Conservation (phyloP, 2,113 vertebrate genomes). For the Bubo bubo region DNA sequence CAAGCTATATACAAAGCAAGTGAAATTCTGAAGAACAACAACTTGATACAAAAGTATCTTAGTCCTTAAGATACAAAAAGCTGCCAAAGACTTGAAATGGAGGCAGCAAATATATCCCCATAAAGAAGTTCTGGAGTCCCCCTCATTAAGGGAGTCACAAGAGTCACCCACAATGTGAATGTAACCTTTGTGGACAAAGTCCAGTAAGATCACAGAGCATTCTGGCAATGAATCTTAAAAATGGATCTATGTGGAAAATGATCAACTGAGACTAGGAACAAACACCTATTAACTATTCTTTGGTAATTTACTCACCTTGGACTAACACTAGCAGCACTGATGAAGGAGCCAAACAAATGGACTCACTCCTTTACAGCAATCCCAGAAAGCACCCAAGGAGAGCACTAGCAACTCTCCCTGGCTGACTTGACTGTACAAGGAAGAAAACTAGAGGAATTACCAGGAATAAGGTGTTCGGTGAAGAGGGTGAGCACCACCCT, state of each 20-base stretch:
- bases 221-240: neutral
- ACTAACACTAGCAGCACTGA: neutral
- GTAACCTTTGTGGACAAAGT: neutral
- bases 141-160: neutral
- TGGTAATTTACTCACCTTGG: slow-evolving; percentile 3
- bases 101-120: slow-evolving; percentile 19
- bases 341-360: neutral
- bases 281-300: slow-evolving; percentile 16
- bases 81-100: neutral
- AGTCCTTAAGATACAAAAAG: neutral
- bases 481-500: neutral
- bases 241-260: neutral
- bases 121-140: neutral
- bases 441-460: neutral
- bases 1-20: slow-evolving; percentile 22
- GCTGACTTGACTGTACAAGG: neutral
- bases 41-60: neutral
- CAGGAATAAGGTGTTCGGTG: neutral
- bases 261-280: neutral
- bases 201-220: neutral
- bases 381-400: neutral
- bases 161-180: neutral
- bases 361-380: neutral
- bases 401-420: neutral
- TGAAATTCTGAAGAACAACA: neutral